A percentile compares a stretch with the other conserved stretches of the same genome.
phyloP scores from a whole-genome alignment of 2,797 vertebrate species.

The Gymnothorax javanicus region DNA sequence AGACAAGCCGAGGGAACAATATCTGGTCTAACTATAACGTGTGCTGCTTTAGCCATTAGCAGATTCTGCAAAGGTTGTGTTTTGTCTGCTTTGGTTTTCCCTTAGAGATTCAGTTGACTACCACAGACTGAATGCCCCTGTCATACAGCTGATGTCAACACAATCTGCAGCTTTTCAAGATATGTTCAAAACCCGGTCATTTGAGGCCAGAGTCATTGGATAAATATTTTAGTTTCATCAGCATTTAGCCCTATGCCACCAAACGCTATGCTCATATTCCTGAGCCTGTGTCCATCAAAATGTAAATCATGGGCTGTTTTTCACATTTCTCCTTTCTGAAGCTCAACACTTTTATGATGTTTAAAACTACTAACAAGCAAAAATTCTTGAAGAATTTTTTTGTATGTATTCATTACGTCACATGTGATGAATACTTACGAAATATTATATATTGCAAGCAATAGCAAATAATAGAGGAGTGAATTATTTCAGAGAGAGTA shows the following conservation, averaged over 20 bases:
- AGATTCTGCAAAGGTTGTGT: constrained; percentile 8
- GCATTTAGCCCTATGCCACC: background rate
- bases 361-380: background rate
- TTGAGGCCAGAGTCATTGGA: constrained; percentile 4
- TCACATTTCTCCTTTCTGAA: background rate
- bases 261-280: background rate
- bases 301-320: background rate
- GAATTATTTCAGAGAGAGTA: background rate
- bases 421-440: background rate
- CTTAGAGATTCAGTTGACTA: background rate
- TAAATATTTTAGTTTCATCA: constrained; percentile 7
- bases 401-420: background rate
- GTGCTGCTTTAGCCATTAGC: constrained; percentile 16
- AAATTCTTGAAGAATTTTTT: background rate
- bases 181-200: background rate
- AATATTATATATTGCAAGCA: background rate
- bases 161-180: constrained; percentile 9
- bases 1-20: background rate
- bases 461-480: background rate
- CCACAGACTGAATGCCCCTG: background rate
- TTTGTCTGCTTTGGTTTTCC: constrained; percentile 14
- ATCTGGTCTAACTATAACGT: constrained; percentile 7
- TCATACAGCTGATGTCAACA: background rate
- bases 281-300: background rate
- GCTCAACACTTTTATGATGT: background rate